Base-by-base conservation (phyloP, 37 sponge, comb jelly and placozoan genomes). In the Mnemiopsis leidyi region DNA sequence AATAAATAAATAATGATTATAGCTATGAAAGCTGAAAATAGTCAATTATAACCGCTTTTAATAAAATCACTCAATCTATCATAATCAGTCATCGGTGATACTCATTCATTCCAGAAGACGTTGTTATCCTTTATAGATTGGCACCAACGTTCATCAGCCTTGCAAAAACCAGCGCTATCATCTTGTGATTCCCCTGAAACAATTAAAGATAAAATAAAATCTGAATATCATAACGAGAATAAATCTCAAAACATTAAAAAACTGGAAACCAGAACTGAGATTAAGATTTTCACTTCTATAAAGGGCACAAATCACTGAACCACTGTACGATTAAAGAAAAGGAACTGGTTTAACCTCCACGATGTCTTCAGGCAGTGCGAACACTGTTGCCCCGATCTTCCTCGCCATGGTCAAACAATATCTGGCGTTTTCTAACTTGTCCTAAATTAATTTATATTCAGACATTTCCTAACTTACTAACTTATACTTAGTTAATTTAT, bases 361-460 rank as follows among this genome's bases (percentile, higher is more conserved):
- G 29, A 92, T 69, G 92, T 92, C 92, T 68, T 67, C 92, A 9
- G 92, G 92, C 21, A 92, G 69, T 69, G 92, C 92, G 23, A 92
- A 92, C 7, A 92, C 92, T 18, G 68, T 68, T 23, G 92, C 92
- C 68, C 92, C 92, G 7, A 92, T 92, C 69, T 68, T 92, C 23
- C 92, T 92, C 32, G 92, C 92, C 92, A 92, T 92, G 5, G 92
- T 92, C 32, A 92, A 25, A 39, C 36, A 28, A 68, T 92, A 92
- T 20, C 69, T 67, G 23, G 92, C 92, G 68, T 92, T 92, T 1
- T 69, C 68, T 7, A 69, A 16, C 69, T 40, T 92, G 3, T 79
- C 37, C 82, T 79, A n/a, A n/a, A n/a, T n/a, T n/a, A n/a, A n/a
- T n/a, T n/a, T n/a, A n/a, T n/a, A n/a, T n/a, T n/a, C n/a, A n/a